phyloP scores from a whole-genome alignment of 2,797 vertebrate species.

The Hyperoplus immaculatus region DNA sequence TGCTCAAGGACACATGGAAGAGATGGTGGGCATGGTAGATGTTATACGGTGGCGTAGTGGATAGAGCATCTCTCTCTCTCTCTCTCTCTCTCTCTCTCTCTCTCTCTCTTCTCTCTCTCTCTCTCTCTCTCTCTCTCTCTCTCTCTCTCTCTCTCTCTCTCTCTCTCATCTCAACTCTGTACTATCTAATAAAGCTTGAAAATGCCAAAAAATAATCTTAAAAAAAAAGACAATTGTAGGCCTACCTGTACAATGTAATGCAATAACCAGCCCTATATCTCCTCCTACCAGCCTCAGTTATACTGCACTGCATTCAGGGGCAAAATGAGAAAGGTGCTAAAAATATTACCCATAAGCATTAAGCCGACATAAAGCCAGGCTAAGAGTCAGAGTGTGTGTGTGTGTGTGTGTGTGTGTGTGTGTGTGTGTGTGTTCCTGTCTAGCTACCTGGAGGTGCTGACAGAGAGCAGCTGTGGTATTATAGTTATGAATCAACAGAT shows the following conservation, averaged over 20 bases:
- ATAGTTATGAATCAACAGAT: constrained; percentile 71
- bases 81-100: not conserved
- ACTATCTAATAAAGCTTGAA: too few relatives aligned
- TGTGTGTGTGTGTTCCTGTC: constrained; percentile 40
- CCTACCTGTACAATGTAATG: not conserved
- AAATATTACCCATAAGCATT: constrained; percentile 60
- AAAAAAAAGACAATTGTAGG: not conserved
- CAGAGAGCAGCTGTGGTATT: constrained; percentile 76
- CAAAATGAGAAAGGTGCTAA: constrained; percentile 50
- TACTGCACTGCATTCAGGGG: constrained; percentile 25
- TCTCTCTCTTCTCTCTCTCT: too few relatives aligned
- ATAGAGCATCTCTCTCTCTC: too few relatives aligned
- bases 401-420: too few relatives aligned
- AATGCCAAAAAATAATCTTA: too few relatives aligned
- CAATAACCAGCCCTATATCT: not conserved
- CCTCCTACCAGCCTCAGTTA: not conserved
- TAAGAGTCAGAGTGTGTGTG: constrained; percentile 31
- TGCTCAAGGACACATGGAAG: too few relatives aligned
- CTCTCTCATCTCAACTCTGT: too few relatives aligned
- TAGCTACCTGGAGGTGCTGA: constrained; percentile 69
- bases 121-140: too few relatives aligned
- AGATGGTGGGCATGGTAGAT: too few relatives aligned
- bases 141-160: too few relatives aligned
- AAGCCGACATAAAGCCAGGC: constrained; percentile 47
- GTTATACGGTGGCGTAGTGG: too few relatives aligned